Conservation (phyloP, 2,113 vertebrate genomes). For the Brevimyrus niger region DNA sequence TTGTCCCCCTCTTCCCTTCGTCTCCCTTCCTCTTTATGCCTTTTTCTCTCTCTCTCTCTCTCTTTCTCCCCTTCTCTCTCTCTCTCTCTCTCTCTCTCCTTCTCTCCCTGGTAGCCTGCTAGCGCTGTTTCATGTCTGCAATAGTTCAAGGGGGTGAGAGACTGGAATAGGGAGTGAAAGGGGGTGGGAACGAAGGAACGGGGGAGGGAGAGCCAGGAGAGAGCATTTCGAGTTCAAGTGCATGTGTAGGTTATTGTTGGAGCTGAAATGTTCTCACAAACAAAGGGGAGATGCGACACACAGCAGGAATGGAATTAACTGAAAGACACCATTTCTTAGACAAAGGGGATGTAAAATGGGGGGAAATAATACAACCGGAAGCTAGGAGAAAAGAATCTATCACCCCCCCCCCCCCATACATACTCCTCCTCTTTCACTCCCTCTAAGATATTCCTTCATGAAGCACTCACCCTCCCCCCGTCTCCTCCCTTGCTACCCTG, state of each 20-base stretch:
- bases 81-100: constrained; percentile 41
- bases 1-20: constrained; percentile 43
- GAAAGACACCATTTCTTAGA: not conserved
- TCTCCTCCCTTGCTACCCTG: constrained; percentile 25
- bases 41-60: constrained; percentile 43
- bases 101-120: constrained; percentile 32
- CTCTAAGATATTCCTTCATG: constrained; percentile 40
- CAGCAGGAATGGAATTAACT: not conserved
- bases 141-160: not conserved
- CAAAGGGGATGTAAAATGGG: constrained; percentile 30
- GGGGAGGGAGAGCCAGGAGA: constrained; percentile 52
- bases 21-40: constrained; percentile 39
- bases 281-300: constrained; percentile 32
- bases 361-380: constrained; percentile 42
- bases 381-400: constrained; percentile 44
- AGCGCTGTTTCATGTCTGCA: constrained; percentile 45
- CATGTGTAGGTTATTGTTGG: constrained; percentile 53
- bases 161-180: not conserved
- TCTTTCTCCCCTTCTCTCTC: constrained; percentile 42
- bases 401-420: constrained; percentile 24
- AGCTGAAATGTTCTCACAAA: constrained; percentile 33
- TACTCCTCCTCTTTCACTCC: constrained; percentile 58
- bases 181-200: constrained; percentile 33
- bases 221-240: constrained; percentile 61
- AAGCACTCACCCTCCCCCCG: constrained; percentile 27